Base-by-base conservation (phyloP, 2,888 invertebrate species). In the Mesorhabditis sp. region DNA sequence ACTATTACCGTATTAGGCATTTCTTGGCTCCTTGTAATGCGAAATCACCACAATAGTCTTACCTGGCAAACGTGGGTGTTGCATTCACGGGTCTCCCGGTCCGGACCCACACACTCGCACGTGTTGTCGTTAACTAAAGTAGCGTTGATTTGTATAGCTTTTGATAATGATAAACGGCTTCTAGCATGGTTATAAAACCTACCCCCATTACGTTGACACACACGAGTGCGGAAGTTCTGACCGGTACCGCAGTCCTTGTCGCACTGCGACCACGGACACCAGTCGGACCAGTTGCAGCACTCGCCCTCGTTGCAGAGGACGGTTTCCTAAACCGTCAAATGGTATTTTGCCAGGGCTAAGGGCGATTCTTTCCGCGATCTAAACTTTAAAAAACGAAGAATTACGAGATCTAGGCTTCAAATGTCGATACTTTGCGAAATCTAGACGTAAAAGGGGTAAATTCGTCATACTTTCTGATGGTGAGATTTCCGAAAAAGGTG, bases 191-290 rank as follows among this genome's bases (percentile, higher is more conserved):
- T 45, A 13, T 50, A 13, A 13, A 50, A 42, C 43, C 42, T 45
- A 71, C 69, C 70, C 70, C 80, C 80, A 43, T 73, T 72, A 62
- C 78, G 76, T 69, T 76, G 70, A 69, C 82, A 82, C 13, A 76
- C 76, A 65, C 82, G 71, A 6, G 75, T 76, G 10, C 82, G 70
- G 50, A 77, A 71, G 28, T 74, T 73, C 70, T 74, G 71, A 72
- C 82, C 82, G 42, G 78, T 78, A 10, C 82, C 82, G 66, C 82
- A 82, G 62, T 76, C 80, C 70, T 76, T 75, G 69, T 82, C 82
- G 64, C 82, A 82, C 72, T 77, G 79, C 4, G 77, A 76, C 80
- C 80, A 82, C 45, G 73, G 76, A 66, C 80, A 80, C 82, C 82
- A 82, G 44, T 80, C 81, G 0, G 79, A 74, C 82, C 81, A 82